Base-by-base conservation (phyloP, 2,888 invertebrate species). In the Tuta absoluta region DNA sequence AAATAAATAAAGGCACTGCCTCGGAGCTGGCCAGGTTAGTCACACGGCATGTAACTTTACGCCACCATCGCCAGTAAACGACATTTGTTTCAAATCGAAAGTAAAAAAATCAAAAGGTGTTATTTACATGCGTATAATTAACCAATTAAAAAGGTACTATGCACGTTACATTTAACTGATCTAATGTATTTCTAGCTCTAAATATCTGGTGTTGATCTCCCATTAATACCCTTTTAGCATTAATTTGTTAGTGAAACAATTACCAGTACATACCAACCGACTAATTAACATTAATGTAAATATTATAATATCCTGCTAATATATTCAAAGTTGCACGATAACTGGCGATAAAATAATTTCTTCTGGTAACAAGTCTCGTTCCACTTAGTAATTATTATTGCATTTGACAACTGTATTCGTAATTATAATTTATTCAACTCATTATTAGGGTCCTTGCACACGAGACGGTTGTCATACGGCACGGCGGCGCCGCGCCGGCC, bases 401-500 rank as follows among this genome's bases (percentile, higher is more conserved):
- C 65, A 68, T 74, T 77, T 70, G 73, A 77, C 75, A 75, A 75
- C 71, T 75, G 69, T 71, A 78, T 78, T 74, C 73, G 66, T 64
- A 56, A 45, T 49, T 63, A 51, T 66, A 66, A 69, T 71, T 71
- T 66, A 71, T 70, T 66, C 67, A 56, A 62, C 66, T 65, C 65
- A 70, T 63, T 71, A 17, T 62, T 48, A 53, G 48, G 48, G 48
- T 4, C 17, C 19, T 2, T 21, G 4, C n/a, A 49, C 19, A 49
- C 48, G 48, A 49, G 48, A 12, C 17, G 48, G 19, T 5, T 10
- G 8, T 2, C 19, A 49, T 41, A n/a, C 14, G 1, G n/a, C 41
- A 41, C 41, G 41, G 41, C 33, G 5, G 5, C 3, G 33, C 33
- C 33, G 8, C 2, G n/a, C 41, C 41, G 41, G 12, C 1, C 41